A percentile compares a stretch with the other conserved stretches of the same genome.
Conservation (phyloP, 1,140 invertebrate species). For the Tetramorium alpestre region DNA sequence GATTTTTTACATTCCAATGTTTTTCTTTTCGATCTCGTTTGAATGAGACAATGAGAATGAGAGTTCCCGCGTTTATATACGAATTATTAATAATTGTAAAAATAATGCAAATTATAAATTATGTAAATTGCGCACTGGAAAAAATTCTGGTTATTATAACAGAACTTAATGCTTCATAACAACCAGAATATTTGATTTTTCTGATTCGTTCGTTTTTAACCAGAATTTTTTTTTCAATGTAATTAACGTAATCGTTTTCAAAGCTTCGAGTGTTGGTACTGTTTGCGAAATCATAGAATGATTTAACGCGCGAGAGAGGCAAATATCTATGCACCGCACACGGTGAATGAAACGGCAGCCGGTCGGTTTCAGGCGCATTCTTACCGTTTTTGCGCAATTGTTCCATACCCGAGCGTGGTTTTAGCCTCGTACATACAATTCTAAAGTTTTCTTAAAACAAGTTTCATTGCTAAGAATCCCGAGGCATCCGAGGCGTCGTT, state of each 20-base stretch:
- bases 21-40: neutral
- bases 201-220: no score
- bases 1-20: neutral
- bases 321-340: neutral
- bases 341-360: neutral
- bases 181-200: no score
- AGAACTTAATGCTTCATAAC: no score
- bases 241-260: neutral
- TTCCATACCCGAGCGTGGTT: neutral
- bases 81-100: neutral
- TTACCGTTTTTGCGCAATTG: constrained; percentile 16
- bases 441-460: constrained; percentile 5
- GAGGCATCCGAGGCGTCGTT: neutral
- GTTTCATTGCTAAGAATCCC: constrained; percentile 17
- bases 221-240: no score
- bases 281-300: neutral
- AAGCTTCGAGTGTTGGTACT: neutral
- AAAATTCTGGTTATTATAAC: no score
- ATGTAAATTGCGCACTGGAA: neutral
- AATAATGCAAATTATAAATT: neutral
- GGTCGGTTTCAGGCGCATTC: neutral
- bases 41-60: neutral
- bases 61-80: neutral
- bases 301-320: neutral
- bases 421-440: neutral